Evolutionary conservation across 2,797 vertebrate species (phyloP).

Genomic region (Coilia nasus): DNA sequence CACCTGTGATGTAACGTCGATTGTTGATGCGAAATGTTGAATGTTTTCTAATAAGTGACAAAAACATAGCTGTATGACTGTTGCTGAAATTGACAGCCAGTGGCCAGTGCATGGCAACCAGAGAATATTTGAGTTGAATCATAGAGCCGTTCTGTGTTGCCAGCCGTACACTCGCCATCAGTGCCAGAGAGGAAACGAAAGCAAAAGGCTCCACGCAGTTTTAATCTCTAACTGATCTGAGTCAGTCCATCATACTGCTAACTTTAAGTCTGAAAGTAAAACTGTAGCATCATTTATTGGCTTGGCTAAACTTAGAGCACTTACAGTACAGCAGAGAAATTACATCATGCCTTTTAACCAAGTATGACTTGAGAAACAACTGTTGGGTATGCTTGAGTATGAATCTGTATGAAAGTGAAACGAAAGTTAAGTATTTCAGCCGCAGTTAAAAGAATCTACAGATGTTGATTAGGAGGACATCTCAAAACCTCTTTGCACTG

Average conservation of each 20-base stretch:
- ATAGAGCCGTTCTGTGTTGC: not conserved
- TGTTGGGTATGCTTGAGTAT: not conserved
- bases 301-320: no score
- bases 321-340: not conserved
- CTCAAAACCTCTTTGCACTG: no score
- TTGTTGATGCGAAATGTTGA: not conserved
- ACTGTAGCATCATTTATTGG: not conserved
- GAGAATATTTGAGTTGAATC: not conserved
- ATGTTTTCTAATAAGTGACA: not conserved
- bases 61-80: not conserved
- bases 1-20: not conserved
- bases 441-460: no score
- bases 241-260: not conserved
- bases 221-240: not conserved
- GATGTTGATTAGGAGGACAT: no score
- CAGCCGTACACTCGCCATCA: not conserved
- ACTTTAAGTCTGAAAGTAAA: no score
- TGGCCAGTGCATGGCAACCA: not conserved
- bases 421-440: not conserved
- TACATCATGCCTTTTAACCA: not conserved
- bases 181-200: not conserved
- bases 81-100: not conserved
- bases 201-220: not conserved
- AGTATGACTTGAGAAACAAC: not conserved
- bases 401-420: not conserved